Base-by-base conservation (phyloP, 2,888 invertebrate species). In the Ectemnius cavifrons region DNA sequence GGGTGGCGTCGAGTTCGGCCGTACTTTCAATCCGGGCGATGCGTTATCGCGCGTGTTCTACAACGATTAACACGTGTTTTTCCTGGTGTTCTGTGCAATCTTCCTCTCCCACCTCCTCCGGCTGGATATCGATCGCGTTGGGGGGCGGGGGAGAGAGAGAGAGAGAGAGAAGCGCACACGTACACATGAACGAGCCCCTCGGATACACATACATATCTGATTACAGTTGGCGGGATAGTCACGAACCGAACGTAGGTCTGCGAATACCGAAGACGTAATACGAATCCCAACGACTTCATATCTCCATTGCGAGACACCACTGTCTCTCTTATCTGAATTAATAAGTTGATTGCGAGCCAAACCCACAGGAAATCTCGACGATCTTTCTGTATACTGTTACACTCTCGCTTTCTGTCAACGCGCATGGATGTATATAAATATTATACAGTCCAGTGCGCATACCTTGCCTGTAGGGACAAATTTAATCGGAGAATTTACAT, bases 61-160 rank as follows among this genome's bases (percentile, higher is more conserved):
- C 56, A 66, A 73, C 78, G 74, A 84, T 84, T 84, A 84, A 78
- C 84, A 81, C 81, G 68, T 82, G 80, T 75, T 82, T 77, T 64
- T 67, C 61, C 57, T 62, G 52, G 37, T 47, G 59, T 47, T 60
- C 8, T 46, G 61, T 69, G 67, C 72, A 73, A 76, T 73, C 76
- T 67, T 69, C 71, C 61, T 59, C 63, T 47, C 66, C 37, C 37
- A 37, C 37, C 37, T 37, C 37, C 37, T 6, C 37, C 37, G 37
- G 37, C 8, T 37, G 37, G 69, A 75, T 82, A 84, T 84, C 80
- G 84, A 84, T 75, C 80, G 45, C 47, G 11, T 37, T 37, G 0
- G 37, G 1, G 37, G 37, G 37, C 3, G 49, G 20, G 63, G 14
- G 58, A 63, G 37, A 23, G 60, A 13, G 16, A 56, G 49, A n/a